Evolutionary conservation across 2,888 invertebrate genomes (phyloP).

Genomic region (Tetragonisca angustula): DNA sequence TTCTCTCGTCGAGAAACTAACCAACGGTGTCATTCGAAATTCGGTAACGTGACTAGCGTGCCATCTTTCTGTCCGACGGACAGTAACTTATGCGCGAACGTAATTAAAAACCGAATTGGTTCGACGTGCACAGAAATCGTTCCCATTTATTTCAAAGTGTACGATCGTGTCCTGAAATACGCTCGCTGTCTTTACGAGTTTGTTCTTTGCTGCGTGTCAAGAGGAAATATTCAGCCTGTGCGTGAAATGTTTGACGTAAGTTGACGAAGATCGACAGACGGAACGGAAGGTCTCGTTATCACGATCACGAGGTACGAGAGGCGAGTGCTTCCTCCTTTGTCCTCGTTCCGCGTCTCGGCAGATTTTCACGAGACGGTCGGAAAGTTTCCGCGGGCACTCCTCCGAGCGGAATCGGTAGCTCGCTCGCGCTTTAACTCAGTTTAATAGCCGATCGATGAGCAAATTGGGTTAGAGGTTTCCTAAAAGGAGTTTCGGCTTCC

Average conservation of each 20-base stretch:
- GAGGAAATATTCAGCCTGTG: background rate
- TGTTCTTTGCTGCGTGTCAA: too few species aligned
- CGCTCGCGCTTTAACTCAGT: slow-evolving; percentile 69
- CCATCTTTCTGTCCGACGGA: too few species aligned
- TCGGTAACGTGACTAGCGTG: too few species aligned
- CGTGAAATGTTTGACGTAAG: background rate
- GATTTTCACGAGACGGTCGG: slow-evolving; percentile 40
- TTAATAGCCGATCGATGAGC: slow-evolving; percentile 76
- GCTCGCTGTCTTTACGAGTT: too few species aligned
- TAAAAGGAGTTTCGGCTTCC: slow-evolving; percentile 74
- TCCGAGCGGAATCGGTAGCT: slow-evolving; percentile 47
- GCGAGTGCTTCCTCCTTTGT: slow-evolving; percentile 6
- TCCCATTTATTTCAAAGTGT: too few species aligned
- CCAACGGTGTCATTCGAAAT: too few species aligned
- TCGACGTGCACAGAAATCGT: too few species aligned
- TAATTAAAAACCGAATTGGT: too few species aligned
- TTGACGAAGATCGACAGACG: background rate
- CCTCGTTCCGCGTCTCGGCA: slow-evolving; percentile 15
- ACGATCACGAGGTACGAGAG: background rate
- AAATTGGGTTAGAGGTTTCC: slow-evolving; percentile 78
- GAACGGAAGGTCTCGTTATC: background rate
- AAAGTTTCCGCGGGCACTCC: slow-evolving; percentile 39
- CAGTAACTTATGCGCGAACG: too few species aligned
- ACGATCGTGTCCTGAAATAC: too few species aligned
- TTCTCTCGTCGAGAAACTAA: too few species aligned